Evolutionary conservation across 2,797 vertebrate genomes (phyloP).

Genomic region (Spinus pinus): DNA sequence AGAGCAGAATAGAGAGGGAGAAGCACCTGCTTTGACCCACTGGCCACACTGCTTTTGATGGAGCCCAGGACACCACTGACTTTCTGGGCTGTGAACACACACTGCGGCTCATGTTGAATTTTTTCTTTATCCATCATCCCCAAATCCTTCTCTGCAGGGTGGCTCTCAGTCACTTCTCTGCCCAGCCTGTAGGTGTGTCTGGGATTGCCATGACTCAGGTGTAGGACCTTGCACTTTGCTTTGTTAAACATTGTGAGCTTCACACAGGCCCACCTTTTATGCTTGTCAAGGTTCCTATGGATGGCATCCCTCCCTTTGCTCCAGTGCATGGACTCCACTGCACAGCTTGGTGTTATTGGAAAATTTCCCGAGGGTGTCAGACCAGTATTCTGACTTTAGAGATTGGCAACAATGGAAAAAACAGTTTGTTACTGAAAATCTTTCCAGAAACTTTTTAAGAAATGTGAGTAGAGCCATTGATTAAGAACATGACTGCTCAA

Average conservation of each 20-base stretch:
- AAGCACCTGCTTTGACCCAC: background rate
- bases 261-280: background rate
- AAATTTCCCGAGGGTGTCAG: background rate
- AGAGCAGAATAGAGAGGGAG: background rate
- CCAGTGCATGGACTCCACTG: fast-evolving
- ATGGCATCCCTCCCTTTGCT: background rate
- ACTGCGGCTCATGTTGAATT: background rate
- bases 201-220: background rate
- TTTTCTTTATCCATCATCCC: background rate
- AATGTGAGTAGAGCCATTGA: background rate
- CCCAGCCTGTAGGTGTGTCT: background rate
- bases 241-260: background rate
- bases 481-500: background rate
- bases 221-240: background rate
- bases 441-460: background rate
- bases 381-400: background rate
- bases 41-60: fast-evolving
- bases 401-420: background rate
- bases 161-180: background rate
- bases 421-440: fast-evolving
- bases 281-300: no score
- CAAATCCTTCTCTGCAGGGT: background rate
- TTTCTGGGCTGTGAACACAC: fast-evolving
- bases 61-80: background rate
- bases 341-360: fast-evolving